Evolutionary conservation across 1,140 invertebrate species (phyloP).

Genomic region (Musca vetustissima): DNA sequence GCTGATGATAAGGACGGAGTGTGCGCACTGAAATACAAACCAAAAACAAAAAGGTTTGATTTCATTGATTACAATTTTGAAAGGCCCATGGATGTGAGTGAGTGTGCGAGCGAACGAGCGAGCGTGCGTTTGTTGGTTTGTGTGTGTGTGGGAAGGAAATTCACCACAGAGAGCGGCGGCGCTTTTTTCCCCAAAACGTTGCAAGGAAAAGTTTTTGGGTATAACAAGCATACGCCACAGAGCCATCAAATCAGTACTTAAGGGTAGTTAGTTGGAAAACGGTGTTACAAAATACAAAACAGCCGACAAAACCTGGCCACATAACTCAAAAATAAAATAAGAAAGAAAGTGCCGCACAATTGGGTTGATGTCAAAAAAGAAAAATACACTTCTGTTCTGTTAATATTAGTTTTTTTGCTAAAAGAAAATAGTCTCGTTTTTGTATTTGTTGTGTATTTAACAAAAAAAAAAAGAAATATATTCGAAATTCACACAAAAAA

Average conservation of each 20-base stretch:
- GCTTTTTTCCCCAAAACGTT: neutral
- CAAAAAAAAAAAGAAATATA: neutral
- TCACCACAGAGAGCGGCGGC: neutral
- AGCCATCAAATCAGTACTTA: conserved; percentile 47
- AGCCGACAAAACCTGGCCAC: neutral
- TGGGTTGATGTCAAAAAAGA: conserved; percentile 30
- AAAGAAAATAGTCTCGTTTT: neutral
- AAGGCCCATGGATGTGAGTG: neutral
- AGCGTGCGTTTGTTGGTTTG: too few relatives aligned
- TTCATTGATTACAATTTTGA: conserved; percentile 29
- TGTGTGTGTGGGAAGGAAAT: neutral
- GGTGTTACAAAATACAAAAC: conserved; percentile 41
- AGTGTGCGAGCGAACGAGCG: too few relatives aligned
- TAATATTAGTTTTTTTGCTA: neutral
- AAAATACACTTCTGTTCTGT: too few relatives aligned
- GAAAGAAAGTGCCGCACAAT: conserved; percentile 50
- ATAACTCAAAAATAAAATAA: conserved; percentile 33
- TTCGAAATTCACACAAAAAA: neutral
- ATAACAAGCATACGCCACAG: conserved; percentile 45
- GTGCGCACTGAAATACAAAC: too few relatives aligned
- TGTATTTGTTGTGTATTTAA: too few relatives aligned
- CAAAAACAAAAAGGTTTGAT: neutral
- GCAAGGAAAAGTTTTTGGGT: conserved; percentile 33
- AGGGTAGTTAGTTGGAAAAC: conserved; percentile 56
- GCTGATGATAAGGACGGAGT: conserved; percentile 9